Conservation (phyloP, 2,797 vertebrate species). For the Myotis findleyi region DNA sequence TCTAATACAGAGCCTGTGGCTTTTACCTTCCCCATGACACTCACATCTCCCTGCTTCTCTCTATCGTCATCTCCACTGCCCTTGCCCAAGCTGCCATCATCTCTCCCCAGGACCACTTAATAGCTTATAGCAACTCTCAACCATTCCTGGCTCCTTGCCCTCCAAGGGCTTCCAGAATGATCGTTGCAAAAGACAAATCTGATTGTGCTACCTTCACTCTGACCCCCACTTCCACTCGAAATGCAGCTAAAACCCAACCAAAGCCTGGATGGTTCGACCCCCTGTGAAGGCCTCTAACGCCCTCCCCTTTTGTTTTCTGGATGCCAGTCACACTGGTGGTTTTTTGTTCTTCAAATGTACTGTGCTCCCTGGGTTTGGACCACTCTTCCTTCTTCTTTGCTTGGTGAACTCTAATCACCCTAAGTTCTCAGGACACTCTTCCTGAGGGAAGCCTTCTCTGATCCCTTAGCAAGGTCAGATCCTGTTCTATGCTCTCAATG, state of each 20-base stretch:
- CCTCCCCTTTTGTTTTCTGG: background rate
- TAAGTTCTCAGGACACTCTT: background rate
- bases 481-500: background rate
- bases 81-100: background rate
- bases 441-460: background rate
- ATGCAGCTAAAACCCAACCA: background rate
- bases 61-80: background rate
- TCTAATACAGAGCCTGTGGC: background rate
- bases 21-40: background rate
- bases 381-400: background rate
- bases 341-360: background rate
- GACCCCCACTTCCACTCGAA: background rate
- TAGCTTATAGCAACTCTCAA: background rate
- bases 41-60: background rate
- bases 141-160: background rate
- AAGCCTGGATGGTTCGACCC: accelerated
- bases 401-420: background rate
- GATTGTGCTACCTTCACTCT: background rate
- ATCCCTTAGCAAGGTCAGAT: background rate
- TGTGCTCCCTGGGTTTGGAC: background rate
- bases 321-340: background rate
- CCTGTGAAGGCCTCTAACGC: background rate
- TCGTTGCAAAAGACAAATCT: background rate
- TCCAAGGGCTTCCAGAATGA: conserved; percentile 3
- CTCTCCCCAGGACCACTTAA: background rate